Evolutionary conservation across 2,888 invertebrate genomes (phyloP).

Genomic region (Penaeus monodon): DNA sequence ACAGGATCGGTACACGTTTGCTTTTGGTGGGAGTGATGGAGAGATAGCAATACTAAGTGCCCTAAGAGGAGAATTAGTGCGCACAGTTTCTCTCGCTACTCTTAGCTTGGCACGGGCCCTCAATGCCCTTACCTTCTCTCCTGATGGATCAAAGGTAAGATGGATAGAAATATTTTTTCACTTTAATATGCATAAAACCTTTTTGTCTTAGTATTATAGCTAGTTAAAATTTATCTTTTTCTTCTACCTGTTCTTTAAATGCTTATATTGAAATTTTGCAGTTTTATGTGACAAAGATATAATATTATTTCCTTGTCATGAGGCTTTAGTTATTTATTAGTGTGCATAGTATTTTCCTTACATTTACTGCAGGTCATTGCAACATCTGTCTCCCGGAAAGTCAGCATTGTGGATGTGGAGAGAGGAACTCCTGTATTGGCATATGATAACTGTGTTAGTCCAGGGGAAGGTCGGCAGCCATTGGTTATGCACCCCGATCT

Average conservation of each 20-base stretch:
- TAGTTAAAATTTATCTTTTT: too few species aligned
- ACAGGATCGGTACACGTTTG: slow-evolving; percentile 52
- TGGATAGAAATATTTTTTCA: too few species aligned
- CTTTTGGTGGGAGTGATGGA: slow-evolving; percentile 50
- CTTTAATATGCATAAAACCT: too few species aligned
- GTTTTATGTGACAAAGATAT: too few species aligned
- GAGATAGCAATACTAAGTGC: slow-evolving; percentile 52
- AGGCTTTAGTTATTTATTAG: too few species aligned
- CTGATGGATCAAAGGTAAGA: slow-evolving; percentile 48
- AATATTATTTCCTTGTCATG: too few species aligned
- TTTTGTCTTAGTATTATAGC: too few species aligned
- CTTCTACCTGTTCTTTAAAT: too few species aligned
- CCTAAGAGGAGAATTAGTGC: slow-evolving; percentile 49
- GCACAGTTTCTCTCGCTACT: slow-evolving; percentile 31
- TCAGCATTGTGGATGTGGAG: slow-evolving; percentile 72
- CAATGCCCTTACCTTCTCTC: slow-evolving; percentile 47
- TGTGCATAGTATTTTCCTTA: background rate
- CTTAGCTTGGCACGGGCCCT: slow-evolving; percentile 41
- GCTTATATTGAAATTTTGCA: too few species aligned
- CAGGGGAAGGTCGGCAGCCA: slow-evolving; percentile 71
- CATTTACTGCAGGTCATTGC: slow-evolving; percentile 70
- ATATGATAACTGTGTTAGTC: slow-evolving; percentile 73
- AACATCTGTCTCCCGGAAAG: slow-evolving; percentile 71
- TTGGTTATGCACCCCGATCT: slow-evolving; percentile 71
- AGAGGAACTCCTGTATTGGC: slow-evolving; percentile 71